Base-by-base conservation (phyloP, 2,113 vertebrate species). In the Ramphastos sulfuratus region DNA sequence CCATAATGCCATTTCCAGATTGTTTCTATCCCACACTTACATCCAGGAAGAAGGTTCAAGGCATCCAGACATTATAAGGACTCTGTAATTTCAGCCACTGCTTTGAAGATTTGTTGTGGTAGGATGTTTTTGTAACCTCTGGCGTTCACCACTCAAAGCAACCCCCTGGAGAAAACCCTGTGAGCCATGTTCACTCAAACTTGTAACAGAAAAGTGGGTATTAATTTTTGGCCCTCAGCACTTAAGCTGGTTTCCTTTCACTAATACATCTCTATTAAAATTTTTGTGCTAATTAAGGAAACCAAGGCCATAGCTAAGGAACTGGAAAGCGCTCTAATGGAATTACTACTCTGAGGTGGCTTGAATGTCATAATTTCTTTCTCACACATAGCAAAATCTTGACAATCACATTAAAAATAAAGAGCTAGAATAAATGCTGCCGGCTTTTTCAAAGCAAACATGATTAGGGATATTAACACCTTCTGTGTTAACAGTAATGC, bases 221-320 rank as follows among this genome's bases (percentile, higher is more conserved):
- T 83, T 90, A 65, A 56, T 76, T 94, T 89, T 81, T 24, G 37
- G 24, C 55, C 66, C 79, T 80, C 60, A 76, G 60, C 28, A 27
- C 63, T 90, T 44, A 83, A 79, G 59, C 39, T 73, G 27, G 9
- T 50, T 87, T 82, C 35, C 52, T 70, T 89, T 76, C 60, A 87
- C 42, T 90, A 74, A 91, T 27, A 73, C 2, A 82, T 20, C 23
- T 76, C 42, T 74, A 82, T 70, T 37, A 80, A 80, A 87, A 87
- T 84, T 82, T 85, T 46, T 85, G n/a, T 91, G 12, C 56, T 95
- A 96, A 95, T 93, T 94, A 91, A 91, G 89, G 78, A 86, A 84
- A 60, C 19, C 75, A 86, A 88, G 59, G 44, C 64, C 63, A 77
- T 7, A 87, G 67, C 55, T 84, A 70, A 91, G 82, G 85, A 93